These are phyloP conservation scores for Melierax canorus DNA, from an alignment of 2,113 vertebrate genomes.

Conservation along the genomic window DNA sequence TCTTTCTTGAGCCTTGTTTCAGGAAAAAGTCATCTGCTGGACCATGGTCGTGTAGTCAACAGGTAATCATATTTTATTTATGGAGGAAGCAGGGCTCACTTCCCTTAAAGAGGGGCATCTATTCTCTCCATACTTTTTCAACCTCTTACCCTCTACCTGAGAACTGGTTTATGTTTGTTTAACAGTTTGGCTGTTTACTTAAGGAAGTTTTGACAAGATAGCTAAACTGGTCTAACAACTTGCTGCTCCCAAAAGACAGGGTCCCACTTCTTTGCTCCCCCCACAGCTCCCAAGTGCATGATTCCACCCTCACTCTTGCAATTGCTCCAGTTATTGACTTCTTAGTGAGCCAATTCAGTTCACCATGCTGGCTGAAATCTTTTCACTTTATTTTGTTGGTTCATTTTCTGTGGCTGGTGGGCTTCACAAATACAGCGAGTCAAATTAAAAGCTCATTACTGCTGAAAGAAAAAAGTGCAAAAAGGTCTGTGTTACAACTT, in stretches of 20 bases:
- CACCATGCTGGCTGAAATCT: not conserved
- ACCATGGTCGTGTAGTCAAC: not conserved
- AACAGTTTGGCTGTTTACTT: not conserved
- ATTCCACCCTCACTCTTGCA: not conserved
- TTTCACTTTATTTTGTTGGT: not conserved
- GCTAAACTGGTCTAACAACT: not conserved
- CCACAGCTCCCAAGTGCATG: not conserved
- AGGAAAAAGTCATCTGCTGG: not conserved
- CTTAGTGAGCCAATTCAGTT: not conserved
- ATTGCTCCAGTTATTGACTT: not conserved
- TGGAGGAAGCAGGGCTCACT: not conserved
- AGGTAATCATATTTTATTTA: not conserved
- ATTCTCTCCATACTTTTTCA: not conserved
- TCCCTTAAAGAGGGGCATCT: not conserved
- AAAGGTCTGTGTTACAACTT: not conserved
- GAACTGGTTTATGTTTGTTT: not conserved
- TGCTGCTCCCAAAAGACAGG: not conserved
- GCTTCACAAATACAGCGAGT: not conserved
- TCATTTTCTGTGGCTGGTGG: not conserved
- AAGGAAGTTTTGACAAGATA: slow-evolving; percentile 6
- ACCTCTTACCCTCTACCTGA: not conserved
- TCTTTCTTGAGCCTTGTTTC: not conserved
- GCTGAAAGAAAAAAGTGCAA: not conserved
- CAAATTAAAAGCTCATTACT: not conserved
- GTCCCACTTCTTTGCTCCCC: not conserved